These are phyloP conservation scores for Druon quercuslanigerum DNA, from an alignment of 1,140 invertebrate species.

Conservation along the genomic window DNA sequence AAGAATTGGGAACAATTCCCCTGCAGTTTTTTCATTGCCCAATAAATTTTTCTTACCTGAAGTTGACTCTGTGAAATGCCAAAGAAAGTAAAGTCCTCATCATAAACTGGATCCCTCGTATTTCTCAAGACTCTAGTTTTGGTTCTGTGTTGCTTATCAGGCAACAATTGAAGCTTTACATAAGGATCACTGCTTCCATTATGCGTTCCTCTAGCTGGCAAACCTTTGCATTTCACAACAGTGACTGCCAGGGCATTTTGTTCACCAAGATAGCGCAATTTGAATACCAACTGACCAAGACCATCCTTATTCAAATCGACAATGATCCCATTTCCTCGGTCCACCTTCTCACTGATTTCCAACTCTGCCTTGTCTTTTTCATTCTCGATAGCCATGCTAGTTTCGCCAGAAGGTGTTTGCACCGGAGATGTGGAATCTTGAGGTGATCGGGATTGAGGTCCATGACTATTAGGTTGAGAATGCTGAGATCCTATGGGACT, in stretches of 20 bases:
- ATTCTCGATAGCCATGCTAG: conserved; percentile 68
- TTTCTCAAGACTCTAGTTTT: conserved; percentile 96
- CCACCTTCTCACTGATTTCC: conserved; percentile 79
- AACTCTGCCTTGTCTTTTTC: conserved; percentile 79
- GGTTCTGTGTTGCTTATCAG: conserved; percentile 96
- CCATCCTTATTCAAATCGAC: conserved; percentile 75
- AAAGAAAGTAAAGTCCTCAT: conserved; percentile 98
- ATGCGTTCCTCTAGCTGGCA: conserved; percentile 86
- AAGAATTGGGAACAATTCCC: no score
- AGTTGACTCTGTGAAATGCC: conserved; percentile 91
- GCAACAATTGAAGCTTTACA: conserved; percentile 94
- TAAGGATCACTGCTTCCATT: conserved; percentile 91
- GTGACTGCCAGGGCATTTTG: conserved; percentile 94
- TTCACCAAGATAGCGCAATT: conserved; percentile 90
- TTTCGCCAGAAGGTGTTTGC: conserved; percentile 64
- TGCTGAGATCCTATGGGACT: conserved; percentile 68
- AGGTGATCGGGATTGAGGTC: conserved; percentile 57
- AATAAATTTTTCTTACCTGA: conserved; percentile 67
- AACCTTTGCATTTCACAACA: conserved; percentile 89
- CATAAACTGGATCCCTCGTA: conserved; percentile 94
- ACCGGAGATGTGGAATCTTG: conserved; percentile 58
- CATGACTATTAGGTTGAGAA: conserved; percentile 45
- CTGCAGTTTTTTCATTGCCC: no score
- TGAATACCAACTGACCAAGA: conserved; percentile 91
- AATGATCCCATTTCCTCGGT: conserved; percentile 58